Evolutionary conservation across 2,888 invertebrate species (phyloP).

Genomic region (Camponotus fellah): DNA sequence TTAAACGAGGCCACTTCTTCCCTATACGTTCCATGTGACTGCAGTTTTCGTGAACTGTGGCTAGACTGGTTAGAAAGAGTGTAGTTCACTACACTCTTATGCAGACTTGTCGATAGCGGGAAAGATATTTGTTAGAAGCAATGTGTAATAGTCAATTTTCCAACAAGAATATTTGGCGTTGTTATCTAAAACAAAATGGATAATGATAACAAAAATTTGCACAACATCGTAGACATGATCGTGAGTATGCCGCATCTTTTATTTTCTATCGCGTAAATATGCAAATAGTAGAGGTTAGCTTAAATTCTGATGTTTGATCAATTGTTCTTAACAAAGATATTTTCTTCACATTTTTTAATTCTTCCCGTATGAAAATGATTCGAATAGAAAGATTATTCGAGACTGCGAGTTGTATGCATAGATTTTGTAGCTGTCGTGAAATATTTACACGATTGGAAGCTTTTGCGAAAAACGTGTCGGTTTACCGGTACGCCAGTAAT

Average conservation of each 20-base stretch:
- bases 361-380: not conserved
- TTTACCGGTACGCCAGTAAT: not conserved
- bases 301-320: not conserved
- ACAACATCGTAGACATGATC: not conserved
- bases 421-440: not conserved
- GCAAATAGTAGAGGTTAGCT: not conserved
- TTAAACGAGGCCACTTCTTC: too few species aligned
- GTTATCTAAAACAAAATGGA: conserved; percentile 15
- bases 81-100: too few species aligned
- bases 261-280: not conserved
- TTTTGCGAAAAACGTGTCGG: not conserved
- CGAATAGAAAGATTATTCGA: not conserved
- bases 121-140: not conserved
- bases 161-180: not conserved
- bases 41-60: too few species aligned
- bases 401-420: not conserved
- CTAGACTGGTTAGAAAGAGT: too few species aligned
- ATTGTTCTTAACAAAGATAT: not conserved
- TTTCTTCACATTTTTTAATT: not conserved
- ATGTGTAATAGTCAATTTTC: not conserved
- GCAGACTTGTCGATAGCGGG: conserved; percentile 14
- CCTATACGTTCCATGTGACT: too few species aligned
- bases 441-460: not conserved
- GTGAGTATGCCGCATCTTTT: not conserved
- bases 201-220: not conserved